Evolutionary conservation across 2,113 vertebrate genomes (phyloP), one percentile per base, ranked within the genome.

Genomic region (Chloroceryle aenea): DNA sequence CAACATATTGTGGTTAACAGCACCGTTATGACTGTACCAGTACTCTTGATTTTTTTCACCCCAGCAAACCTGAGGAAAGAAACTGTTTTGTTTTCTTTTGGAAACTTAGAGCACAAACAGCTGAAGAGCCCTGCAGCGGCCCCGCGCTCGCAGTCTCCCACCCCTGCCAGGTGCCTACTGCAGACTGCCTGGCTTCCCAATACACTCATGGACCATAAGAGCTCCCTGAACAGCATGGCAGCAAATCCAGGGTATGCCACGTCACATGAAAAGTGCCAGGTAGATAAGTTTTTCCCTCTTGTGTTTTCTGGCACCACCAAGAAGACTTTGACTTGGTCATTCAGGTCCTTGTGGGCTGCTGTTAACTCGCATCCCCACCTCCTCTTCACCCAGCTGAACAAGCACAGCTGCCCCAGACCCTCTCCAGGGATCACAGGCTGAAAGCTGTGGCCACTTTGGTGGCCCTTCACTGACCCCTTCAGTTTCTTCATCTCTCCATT

Each of bases 201-300:
- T 1, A 1, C 3, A 7, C 38, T 22, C 22, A 16, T 7, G 30
- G 30, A 12, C 50, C 3, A 0, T n/a, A 13, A 19, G 34, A 32
- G 21, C 12, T 79, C 38, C 52, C 58, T 63, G 85, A 72, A 62
- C 68, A 55, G 26, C 11, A 62, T 47, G 63, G 63, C 82, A 68
- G 17, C 20, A 32, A 71, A 68, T 9, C 62, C 42, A 75, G 42
- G 22, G n/a, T 7, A 7, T 58, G 52, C 13, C 66, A 71, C 38
- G 34, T 32, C 17, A 30, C 15, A 2, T 20, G 67, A 27, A 12
- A 79, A 67, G 52, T 27, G 16, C 61, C 12, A 56, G 75, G 76
- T 7, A 68, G 34, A 43, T 80, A 73, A 5, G 3, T 40, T 74
- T 21, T 10, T 8, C 25, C 47, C 10, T 58, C 27, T 18, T n/a